Evolutionary conservation across 2,888 invertebrate species (phyloP).

Genomic region (Epistrophella euchroma): DNA sequence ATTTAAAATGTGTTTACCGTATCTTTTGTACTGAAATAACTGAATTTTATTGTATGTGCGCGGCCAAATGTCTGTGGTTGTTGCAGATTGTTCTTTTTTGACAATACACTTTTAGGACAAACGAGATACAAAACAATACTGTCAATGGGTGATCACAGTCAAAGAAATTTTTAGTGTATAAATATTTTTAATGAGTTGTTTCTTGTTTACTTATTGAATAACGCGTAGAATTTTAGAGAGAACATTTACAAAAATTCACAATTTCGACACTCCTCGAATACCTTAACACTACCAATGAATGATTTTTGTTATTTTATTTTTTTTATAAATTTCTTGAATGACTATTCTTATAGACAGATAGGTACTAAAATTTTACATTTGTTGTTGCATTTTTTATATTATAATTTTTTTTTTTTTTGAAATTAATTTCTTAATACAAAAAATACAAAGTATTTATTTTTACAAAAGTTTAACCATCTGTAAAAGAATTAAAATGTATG

Average conservation of each 20-base stretch:
- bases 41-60: conserved; percentile 43
- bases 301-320: no score
- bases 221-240: not conserved
- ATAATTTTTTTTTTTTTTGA: no score
- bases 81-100: not conserved
- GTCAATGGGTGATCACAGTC: conserved; percentile 4
- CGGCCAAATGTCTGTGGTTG: not conserved
- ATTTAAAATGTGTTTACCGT: conserved; percentile 8
- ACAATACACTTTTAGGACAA: not conserved
- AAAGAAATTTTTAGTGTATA: not conserved
- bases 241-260: not conserved
- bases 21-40: conserved; percentile 31
- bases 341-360: no score
- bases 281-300: no score
- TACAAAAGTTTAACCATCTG: no score
- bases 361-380: no score
- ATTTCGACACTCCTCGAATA: no score
- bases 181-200: conserved; percentile 9
- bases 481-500: no score
- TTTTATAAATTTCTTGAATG: no score
- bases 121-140: not conserved
- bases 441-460: no score
- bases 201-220: conserved; percentile 9
- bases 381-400: no score
- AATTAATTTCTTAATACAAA: no score